A percentile compares a stretch with the other conserved stretches of the same genome.
Conservation (phyloP, 2,797 vertebrate genomes). For the Pseudochaenichthys georgianus region DNA sequence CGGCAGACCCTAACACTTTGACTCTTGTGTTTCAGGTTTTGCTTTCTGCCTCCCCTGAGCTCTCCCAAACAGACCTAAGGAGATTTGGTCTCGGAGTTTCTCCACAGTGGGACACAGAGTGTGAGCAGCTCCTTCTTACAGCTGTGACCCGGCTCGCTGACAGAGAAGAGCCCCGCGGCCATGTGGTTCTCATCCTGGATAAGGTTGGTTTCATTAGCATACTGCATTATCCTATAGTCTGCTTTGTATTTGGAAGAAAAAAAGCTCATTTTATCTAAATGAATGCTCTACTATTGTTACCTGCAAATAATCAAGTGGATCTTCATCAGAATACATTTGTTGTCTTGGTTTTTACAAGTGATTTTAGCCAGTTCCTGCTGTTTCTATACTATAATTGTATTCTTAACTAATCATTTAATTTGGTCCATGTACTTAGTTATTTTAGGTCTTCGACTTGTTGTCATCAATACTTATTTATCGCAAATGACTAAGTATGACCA, state of each 20-base stretch:
- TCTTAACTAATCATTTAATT: no score
- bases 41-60: conserved; percentile 83
- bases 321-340: no score
- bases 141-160: conserved; percentile 68
- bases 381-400: no score
- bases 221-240: neutral
- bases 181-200: conserved; percentile 91
- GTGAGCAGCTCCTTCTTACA: conserved; percentile 80
- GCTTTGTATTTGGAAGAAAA: neutral
- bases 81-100: conserved; percentile 83
- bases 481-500: no score
- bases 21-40: conserved; percentile 80
- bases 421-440: no score
- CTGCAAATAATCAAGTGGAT: no score
- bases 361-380: no score
- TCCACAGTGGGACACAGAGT: conserved; percentile 68
- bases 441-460: no score
- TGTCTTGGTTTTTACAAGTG: no score
- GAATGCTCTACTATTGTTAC: no score
- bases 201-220: conserved; percentile 81
- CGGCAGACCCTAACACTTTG: neutral
- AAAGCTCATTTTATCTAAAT: no score
- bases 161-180: conserved; percentile 67
- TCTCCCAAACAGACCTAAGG: conserved; percentile 81
- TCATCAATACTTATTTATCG: no score